phyloP scores from a whole-genome alignment of 1,140 invertebrate species.

The Oreohelix idahoensis region DNA sequence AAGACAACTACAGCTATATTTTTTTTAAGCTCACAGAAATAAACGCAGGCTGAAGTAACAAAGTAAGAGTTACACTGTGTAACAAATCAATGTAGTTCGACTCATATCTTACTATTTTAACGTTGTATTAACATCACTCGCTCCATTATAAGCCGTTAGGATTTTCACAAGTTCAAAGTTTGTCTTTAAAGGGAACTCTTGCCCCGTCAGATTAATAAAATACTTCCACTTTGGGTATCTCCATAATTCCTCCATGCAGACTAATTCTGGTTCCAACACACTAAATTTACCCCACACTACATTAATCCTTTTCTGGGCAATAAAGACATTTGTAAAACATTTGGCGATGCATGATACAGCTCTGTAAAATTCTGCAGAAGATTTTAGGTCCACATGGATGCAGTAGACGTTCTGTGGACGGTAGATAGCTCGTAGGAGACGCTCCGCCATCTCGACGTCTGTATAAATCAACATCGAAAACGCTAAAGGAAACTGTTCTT shows the following conservation, averaged over 20 bases:
- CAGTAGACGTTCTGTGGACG: constrained; percentile 69
- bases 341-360: constrained; percentile 45
- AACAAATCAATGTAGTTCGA: no score
- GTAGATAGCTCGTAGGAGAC: constrained; percentile 62
- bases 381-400: constrained; percentile 66
- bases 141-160: constrained; percentile 50
- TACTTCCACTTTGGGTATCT: constrained; percentile 55
- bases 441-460: constrained; percentile 58
- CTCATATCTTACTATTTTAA: no score
- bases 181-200: constrained; percentile 62
- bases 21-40: no score
- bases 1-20: no score
- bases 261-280: constrained; percentile 49
- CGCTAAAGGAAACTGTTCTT: constrained; percentile 58
- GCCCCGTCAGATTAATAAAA: constrained; percentile 62
- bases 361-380: constrained; percentile 32
- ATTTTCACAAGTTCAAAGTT: constrained; percentile 59
- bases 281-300: constrained; percentile 49
- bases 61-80: no score
- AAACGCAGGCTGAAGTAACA: no score
- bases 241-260: constrained; percentile 52
- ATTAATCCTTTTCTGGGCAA: constrained; percentile 37
- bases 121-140: constrained; percentile 46
- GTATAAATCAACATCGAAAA: constrained; percentile 61
- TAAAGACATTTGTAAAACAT: constrained; percentile 65